Evolutionary conservation across 2,888 invertebrate species (phyloP).

Genomic region (Erpobdella octoculata): DNA sequence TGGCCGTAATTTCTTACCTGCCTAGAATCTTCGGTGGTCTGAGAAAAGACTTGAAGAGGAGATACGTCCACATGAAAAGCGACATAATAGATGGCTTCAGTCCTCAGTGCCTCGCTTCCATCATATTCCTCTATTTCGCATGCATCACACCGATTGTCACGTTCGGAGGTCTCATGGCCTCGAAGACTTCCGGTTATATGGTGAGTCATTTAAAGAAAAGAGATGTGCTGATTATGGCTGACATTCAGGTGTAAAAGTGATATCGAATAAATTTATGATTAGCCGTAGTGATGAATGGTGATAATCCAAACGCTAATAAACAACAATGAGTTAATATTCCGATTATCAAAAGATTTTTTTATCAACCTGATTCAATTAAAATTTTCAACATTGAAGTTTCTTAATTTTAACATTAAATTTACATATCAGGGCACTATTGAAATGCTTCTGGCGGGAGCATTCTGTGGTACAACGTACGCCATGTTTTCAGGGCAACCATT

Average conservation of each 20-base stretch:
- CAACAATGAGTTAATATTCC: too few species aligned
- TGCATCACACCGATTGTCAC: slow-evolving; percentile 52
- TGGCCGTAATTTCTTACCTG: too few species aligned
- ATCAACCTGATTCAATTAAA: too few species aligned
- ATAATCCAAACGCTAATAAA: too few species aligned
- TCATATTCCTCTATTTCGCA: slow-evolving; percentile 52
- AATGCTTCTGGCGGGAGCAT: slow-evolving; percentile 54
- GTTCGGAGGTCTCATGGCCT: slow-evolving; percentile 50
- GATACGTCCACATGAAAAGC: slow-evolving; percentile 44
- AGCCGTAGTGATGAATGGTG: neutral
- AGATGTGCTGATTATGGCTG: neutral
- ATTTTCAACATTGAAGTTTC: too few species aligned
- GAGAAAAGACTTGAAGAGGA: slow-evolving; percentile 46
- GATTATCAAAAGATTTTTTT: too few species aligned
- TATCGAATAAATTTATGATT: neutral
- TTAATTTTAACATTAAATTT: too few species aligned
- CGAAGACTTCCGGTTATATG: slow-evolving; percentile 48
- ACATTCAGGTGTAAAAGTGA: neutral
- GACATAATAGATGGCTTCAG: slow-evolving; percentile 52
- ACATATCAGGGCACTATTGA: slow-evolving; percentile 55
- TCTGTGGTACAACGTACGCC: slow-evolving; percentile 51
- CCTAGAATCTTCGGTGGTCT: slow-evolving; percentile 51
- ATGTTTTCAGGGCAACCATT: slow-evolving; percentile 55
- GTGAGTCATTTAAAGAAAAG: slow-evolving; percentile 33
- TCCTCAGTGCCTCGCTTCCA: slow-evolving; percentile 48